Percentiles rank a stretch among this genome's conserved stretches.
Evolutionary conservation across 2,113 vertebrate species (phyloP).

Genomic region (Peromyscus polionotus): DNA sequence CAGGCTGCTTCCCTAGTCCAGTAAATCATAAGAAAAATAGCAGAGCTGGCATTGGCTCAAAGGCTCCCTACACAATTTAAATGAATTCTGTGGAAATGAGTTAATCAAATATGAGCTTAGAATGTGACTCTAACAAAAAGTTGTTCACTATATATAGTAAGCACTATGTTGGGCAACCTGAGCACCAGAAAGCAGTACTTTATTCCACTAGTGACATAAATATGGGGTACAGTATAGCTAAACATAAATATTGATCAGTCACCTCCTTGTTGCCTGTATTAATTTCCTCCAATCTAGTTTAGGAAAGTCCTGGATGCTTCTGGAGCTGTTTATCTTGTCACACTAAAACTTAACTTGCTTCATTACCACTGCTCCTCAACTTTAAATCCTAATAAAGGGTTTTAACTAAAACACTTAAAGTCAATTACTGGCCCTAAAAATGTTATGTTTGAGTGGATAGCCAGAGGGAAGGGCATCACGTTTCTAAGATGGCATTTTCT

Average conservation of each 20-base stretch:
- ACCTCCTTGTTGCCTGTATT: neutral
- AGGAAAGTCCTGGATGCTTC: neutral
- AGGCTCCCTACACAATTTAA: neutral
- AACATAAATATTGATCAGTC: neutral
- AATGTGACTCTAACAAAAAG: neutral
- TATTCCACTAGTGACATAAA: neutral
- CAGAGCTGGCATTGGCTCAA: neutral
- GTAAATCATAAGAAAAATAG: neutral
- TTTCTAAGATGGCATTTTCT: neutral
- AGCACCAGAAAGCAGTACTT: neutral
- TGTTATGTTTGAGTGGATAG: neutral
- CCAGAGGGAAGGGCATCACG: neutral
- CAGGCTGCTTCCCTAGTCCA: neutral
- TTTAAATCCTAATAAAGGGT: neutral
- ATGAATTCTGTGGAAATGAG: neutral
- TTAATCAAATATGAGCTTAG: neutral
- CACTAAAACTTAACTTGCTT: neutral
- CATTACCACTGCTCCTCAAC: neutral
- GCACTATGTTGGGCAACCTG: neutral
- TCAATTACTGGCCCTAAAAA: neutral
- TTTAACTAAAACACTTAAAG: conserved; percentile 7
- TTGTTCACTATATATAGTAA: neutral
- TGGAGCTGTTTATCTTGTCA: neutral
- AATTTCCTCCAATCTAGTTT: neutral
- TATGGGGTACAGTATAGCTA: neutral